Base-by-base conservation (phyloP, 1,140 invertebrate species). In the Heliconius melpomene region DNA sequence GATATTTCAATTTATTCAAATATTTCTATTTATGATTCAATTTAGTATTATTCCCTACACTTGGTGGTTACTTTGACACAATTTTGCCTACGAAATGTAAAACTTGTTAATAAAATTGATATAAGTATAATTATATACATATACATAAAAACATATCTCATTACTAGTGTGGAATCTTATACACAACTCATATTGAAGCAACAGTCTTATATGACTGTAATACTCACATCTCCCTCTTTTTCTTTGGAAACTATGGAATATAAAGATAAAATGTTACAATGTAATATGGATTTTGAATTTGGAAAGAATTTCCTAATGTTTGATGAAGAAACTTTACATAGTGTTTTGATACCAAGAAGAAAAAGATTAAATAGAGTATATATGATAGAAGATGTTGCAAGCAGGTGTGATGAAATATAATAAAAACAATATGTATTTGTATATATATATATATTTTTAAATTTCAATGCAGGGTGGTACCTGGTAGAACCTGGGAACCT, bases 221-320 rank as follows among this genome's bases (percentile, higher is more conserved):
- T 89, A 26, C 72, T 90, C 20, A 78, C 88, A 7, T 80, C 88
- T 8, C 70, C 80, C 8, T 57, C 82, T 9, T 82, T 80, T 32
- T 84, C 86, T 7, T 40, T 83, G 23, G 77, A 87, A 5, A 60
- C 79, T 0, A 57, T 89, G 20, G 83, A 84, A n/a, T 86, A 84
- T 38, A 73, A 78, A 38, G 91, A 94, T 74, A 88, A 89, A 70
- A 86, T 77, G 2, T 81, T 87, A 2, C 93, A 94, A 70, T 94
- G 93, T 73, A 88, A 94, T 74, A 79, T 94, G 36, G 92, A 93
- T 26, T 79, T 75, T 3, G 93, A 94, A 54, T 7, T 80, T 1
- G 88, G 83, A 16, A 93, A 86, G 74, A 88, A 82, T 74, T 93
- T 90, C 50, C 75, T 94, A 3, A 93, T 93, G 90, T 94, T 93